Percentiles rank a stretch among this genome's conserved stretches.
Evolutionary conservation across 2,888 invertebrate species (phyloP).

Genomic region (Brassicogethes aeneus): DNA sequence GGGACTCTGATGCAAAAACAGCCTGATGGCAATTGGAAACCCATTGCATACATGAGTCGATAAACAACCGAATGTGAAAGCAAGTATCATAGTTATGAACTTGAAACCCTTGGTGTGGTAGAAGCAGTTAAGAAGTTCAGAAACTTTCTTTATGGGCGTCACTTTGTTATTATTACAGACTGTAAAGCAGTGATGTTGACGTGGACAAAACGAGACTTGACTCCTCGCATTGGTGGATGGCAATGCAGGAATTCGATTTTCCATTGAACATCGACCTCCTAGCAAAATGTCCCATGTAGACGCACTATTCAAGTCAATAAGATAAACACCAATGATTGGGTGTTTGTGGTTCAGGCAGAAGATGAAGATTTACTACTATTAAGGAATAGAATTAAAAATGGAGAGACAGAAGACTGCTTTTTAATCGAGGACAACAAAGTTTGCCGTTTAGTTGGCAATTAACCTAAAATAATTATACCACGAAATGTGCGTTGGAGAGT

Average conservation of each 20-base stretch:
- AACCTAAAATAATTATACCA: too few species aligned
- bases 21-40: conserved; percentile 14
- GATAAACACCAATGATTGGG: too few species aligned
- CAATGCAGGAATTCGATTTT: conserved; percentile 23
- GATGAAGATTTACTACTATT: too few species aligned
- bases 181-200: conserved; percentile 10
- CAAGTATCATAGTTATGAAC: conserved; percentile 13
- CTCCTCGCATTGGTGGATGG: conserved; percentile 21
- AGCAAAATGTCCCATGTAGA: conserved; percentile 23
- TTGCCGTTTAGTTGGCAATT: too few species aligned
- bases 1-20: conserved; percentile 20
- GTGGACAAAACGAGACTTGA: conserved; percentile 11
- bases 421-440: too few species aligned
- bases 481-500: too few species aligned
- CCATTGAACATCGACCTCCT: conserved; percentile 21
- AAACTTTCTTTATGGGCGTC: conserved; percentile 4
- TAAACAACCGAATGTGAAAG: conserved; percentile 8
- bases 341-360: too few species aligned
- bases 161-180: conserved; percentile 11
- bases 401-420: too few species aligned
- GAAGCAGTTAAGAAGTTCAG: conserved; percentile 7
- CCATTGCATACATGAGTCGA: conserved; percentile 21
- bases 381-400: too few species aligned
- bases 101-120: conserved; percentile 12
- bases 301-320: too few species aligned